Evolutionary conservation across 2,888 invertebrate species (phyloP).

Genomic region (Gandaritis pyraliata): DNA sequence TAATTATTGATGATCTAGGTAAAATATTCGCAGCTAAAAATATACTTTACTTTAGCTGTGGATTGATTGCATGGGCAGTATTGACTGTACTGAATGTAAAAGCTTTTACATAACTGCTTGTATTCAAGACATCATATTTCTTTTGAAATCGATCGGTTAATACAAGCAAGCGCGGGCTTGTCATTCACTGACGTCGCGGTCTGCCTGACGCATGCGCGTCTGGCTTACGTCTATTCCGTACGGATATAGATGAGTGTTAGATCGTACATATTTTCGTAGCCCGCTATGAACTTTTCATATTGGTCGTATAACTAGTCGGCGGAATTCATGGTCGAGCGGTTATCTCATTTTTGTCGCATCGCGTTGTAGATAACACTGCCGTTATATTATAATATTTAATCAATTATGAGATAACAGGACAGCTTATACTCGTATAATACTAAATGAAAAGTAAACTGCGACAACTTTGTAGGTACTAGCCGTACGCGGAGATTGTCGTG

Average conservation of each 20-base stretch:
- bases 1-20: background rate
- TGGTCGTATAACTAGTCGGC: constrained; percentile 66
- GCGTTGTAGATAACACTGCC: constrained; percentile 73
- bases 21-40: constrained; percentile 8
- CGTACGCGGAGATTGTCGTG: constrained; percentile 60
- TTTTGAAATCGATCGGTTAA: constrained; percentile 79
- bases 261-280: constrained; percentile 70
- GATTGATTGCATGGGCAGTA: constrained; percentile 13
- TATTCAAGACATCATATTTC: constrained; percentile 63
- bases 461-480: constrained; percentile 50
- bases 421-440: constrained; percentile 67
- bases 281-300: constrained; percentile 68
- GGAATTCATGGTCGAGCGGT: constrained; percentile 67
- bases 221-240: constrained; percentile 78
- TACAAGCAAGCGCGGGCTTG: constrained; percentile 77
- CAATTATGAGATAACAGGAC: constrained; percentile 73
- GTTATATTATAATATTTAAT: constrained; percentile 72
- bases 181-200: constrained; percentile 79
- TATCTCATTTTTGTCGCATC: constrained; percentile 80
- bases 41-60: constrained; percentile 7
- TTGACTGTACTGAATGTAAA: constrained; percentile 47
- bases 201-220: constrained; percentile 81
- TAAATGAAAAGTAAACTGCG: constrained; percentile 76
- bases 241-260: constrained; percentile 74
- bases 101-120: constrained; percentile 35